These are phyloP conservation scores for Mactromeris polynyma DNA, from an alignment of 2,888 invertebrate genomes.

Conservation along the genomic window DNA sequence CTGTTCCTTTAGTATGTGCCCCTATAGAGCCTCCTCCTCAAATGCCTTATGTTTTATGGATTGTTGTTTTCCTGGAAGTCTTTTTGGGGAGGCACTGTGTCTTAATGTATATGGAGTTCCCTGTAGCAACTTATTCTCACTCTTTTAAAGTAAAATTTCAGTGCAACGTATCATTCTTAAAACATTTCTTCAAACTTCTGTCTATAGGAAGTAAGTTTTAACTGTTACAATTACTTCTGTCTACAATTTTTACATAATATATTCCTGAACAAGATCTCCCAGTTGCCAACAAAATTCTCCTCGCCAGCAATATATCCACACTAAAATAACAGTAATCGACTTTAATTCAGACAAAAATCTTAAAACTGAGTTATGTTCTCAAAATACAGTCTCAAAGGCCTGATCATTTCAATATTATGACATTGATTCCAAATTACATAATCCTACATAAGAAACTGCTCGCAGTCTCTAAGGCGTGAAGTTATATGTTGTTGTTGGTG, in stretches of 20 bases:
- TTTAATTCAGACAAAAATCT: neutral
- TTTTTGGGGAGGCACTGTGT: no score
- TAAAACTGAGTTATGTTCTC: neutral
- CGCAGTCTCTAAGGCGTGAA: neutral
- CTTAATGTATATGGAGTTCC: no score
- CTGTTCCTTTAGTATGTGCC: no score
- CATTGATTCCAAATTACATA: neutral
- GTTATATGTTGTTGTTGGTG: neutral
- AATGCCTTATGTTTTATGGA: no score
- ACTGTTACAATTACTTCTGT: no score
- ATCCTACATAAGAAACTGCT: neutral
- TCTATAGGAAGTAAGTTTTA: no score
- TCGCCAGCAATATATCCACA: neutral
- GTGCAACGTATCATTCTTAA: neutral
- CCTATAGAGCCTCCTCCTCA: no score
- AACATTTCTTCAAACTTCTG: neutral
- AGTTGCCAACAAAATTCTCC: neutral
- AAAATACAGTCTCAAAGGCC: neutral
- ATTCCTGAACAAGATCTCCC: neutral
- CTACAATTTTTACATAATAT: neutral
- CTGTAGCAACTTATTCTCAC: no score
- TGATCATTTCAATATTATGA: neutral
- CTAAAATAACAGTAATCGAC: slow-evolving; percentile 9
- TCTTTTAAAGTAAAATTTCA: neutral
- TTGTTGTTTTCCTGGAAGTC: no score